phyloP scores from a whole-genome alignment of 2,113 vertebrate species.

The Myotis brandtii region DNA sequence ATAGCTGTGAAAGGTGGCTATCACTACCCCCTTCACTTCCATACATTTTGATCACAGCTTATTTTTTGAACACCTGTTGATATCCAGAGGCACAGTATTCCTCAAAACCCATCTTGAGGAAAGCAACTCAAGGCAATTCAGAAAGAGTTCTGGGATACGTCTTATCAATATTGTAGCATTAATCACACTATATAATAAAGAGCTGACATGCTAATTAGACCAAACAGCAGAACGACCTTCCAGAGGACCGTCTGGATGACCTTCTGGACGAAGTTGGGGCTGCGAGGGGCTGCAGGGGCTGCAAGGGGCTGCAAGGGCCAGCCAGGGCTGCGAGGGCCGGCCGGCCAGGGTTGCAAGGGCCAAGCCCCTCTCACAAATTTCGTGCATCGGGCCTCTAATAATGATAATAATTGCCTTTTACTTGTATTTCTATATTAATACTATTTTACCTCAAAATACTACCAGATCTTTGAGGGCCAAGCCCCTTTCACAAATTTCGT shows the following conservation, averaged over 20 bases:
- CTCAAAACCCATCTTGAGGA: background rate
- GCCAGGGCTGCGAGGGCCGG: too few species aligned
- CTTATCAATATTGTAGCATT: background rate
- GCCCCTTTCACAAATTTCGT: too few species aligned
- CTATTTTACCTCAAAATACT: background rate
- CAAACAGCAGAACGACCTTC: too few species aligned
- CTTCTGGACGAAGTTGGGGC: too few species aligned
- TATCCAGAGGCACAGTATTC: background rate
- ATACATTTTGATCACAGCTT: background rate
- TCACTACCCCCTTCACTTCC: background rate
- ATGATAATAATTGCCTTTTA: background rate
- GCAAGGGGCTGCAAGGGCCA: too few species aligned
- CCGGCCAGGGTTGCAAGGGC: too few species aligned
- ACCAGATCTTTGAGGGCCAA: background rate
- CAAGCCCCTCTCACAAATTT: too few species aligned
- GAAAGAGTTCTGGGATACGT: background rate
- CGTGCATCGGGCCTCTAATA: background rate
- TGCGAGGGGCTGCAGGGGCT: too few species aligned
- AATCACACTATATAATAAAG: background rate
- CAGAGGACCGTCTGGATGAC: too few species aligned
- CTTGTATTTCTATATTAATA: background rate
- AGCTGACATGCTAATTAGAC: too few species aligned
- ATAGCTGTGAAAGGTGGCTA: background rate
- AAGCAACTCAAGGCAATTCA: slow-evolving; percentile 2
- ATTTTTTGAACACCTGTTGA: background rate